Evolutionary conservation across 2,888 invertebrate genomes (phyloP).

Genomic region (Leucoptera coffeella): DNA sequence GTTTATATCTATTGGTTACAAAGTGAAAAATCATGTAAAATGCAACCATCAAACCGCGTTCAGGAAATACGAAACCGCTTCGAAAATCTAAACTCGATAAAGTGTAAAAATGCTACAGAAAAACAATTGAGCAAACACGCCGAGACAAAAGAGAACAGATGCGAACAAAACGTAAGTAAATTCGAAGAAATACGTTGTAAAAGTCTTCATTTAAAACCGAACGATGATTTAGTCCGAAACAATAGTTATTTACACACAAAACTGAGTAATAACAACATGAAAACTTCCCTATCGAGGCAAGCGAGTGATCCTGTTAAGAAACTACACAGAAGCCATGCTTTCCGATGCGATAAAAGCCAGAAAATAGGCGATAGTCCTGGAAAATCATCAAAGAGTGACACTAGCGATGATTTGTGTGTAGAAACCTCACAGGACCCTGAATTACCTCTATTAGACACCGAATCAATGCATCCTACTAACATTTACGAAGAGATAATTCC

Average conservation of each 20-base stretch:
- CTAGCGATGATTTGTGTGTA: constrained; percentile 27
- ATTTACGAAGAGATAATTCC: background rate
- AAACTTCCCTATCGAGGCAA: constrained; percentile 29
- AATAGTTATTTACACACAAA: constrained; percentile 32
- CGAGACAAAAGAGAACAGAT: no score
- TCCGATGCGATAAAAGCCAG: constrained; percentile 46
- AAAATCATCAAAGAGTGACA: constrained; percentile 29
- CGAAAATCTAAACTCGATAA: constrained; percentile 39
- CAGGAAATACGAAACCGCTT: constrained; percentile 61
- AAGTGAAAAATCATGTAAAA: no score
- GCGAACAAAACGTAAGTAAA: no score
- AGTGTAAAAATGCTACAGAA: constrained; percentile 6
- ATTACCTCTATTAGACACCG: constrained; percentile 18
- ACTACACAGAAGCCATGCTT: constrained; percentile 55
- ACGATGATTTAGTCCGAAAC: no score
- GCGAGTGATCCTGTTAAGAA: constrained; percentile 47
- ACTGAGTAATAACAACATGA: constrained; percentile 20
- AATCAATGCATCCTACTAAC: constrained; percentile 6
- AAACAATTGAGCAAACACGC: constrained; percentile 10
- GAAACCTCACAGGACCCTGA: background rate
- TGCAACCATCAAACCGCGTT: constrained; percentile 48
- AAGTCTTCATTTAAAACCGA: no score
- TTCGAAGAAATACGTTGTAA: no score
- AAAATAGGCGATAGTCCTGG: constrained; percentile 22
- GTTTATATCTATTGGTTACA: no score